Conservation (phyloP, 1,140 invertebrate genomes). For the Temnothorax longispinosus region DNA sequence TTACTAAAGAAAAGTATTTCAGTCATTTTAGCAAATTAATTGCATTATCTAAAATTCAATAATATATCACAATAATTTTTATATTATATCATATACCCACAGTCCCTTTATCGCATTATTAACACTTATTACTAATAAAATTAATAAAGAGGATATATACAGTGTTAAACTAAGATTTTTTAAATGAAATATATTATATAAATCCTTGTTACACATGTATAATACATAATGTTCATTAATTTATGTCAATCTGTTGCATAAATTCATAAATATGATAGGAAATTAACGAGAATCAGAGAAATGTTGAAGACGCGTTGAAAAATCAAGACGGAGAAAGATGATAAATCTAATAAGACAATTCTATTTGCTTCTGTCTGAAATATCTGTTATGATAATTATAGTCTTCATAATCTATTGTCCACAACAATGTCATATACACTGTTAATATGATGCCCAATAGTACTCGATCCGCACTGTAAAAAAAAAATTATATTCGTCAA, state of each 20-base stretch:
- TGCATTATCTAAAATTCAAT: too few relatives aligned
- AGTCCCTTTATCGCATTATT: too few relatives aligned
- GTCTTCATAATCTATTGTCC: constrained; percentile 85
- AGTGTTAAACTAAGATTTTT: too few relatives aligned
- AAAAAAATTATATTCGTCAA: constrained; percentile 60
- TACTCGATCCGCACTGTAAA: constrained; percentile 85
- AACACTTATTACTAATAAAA: too few relatives aligned
- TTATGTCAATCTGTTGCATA: not conserved
- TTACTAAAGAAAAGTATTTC: too few relatives aligned
- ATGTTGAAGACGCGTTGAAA: not conserved
- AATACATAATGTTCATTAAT: too few relatives aligned
- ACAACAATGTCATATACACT: constrained; percentile 85
- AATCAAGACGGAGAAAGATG: not conserved
- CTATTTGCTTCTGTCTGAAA: constrained; percentile 75
- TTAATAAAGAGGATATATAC: too few relatives aligned
- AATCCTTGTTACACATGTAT: too few relatives aligned
- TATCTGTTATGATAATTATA: constrained; percentile 83
- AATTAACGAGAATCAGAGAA: constrained; percentile 5
- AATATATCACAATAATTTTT: too few relatives aligned
- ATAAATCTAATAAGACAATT: constrained; percentile 46
- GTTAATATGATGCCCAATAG: constrained; percentile 84
- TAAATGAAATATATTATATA: too few relatives aligned
- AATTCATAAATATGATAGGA: not conserved
- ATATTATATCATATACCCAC: too few relatives aligned
- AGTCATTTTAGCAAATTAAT: too few relatives aligned